phyloP scores from a whole-genome alignment of 1,140 invertebrate genomes.

The Nixonia krombeini region DNA sequence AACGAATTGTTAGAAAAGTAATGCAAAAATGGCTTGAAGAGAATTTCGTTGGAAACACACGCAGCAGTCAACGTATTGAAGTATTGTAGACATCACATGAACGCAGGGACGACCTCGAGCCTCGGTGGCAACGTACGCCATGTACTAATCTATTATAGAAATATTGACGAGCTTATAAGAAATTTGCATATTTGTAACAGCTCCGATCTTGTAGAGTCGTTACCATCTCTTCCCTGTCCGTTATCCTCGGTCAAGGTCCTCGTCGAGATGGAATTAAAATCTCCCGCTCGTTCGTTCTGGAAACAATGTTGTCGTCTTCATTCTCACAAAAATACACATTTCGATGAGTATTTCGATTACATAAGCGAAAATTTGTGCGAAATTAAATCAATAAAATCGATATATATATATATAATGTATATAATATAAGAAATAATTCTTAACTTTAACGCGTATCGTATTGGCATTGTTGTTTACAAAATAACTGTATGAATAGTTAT shows the following conservation, averaged over 20 bases:
- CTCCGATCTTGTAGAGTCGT: slow-evolving; percentile 44
- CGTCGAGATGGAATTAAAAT: slow-evolving; percentile 51
- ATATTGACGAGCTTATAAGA: neutral
- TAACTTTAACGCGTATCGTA: too few relatives aligned
- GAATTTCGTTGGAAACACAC: too few relatives aligned
- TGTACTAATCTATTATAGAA: slow-evolving; percentile 4
- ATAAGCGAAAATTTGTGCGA: too few relatives aligned
- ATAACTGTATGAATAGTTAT: too few relatives aligned
- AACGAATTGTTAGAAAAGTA: too few relatives aligned
- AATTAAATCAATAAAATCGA: too few relatives aligned
- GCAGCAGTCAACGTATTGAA: too few relatives aligned
- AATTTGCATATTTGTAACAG: slow-evolving; percentile 16
- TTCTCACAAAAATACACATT: neutral
- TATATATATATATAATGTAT: too few relatives aligned
- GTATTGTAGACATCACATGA: neutral
- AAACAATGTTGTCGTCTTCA: neutral
- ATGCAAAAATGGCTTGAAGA: too few relatives aligned
- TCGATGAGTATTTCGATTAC: neutral
- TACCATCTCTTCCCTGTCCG: slow-evolving; percentile 47
- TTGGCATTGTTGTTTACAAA: too few relatives aligned
- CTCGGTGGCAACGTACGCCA: slow-evolving; percentile 1
- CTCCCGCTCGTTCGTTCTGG: slow-evolving; percentile 24
- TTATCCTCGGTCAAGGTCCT: slow-evolving; percentile 63
- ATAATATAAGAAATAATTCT: too few relatives aligned
- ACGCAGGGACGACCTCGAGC: neutral